Evolutionary conservation across 1,140 invertebrate genomes (phyloP).

Genomic region (Heliconius congener): DNA sequence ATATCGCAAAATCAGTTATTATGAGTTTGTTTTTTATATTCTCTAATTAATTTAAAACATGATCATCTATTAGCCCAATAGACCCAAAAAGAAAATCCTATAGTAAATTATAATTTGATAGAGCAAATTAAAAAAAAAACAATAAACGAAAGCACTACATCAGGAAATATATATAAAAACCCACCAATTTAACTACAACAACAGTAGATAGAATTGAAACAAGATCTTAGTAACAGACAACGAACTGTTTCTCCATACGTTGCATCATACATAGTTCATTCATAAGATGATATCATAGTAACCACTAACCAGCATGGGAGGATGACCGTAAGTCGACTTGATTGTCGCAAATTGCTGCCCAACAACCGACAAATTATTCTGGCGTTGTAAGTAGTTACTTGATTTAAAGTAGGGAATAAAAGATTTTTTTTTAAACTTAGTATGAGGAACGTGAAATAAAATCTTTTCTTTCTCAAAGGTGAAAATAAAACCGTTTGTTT

Average conservation of each 20-base stretch:
- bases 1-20: too few species aligned
- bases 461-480: too few species aligned
- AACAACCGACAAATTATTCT: conserved; percentile 65
- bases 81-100: too few species aligned
- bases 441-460: too few species aligned
- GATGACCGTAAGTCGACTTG: conserved; percentile 41
- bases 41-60: too few species aligned
- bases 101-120: too few species aligned
- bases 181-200: background rate
- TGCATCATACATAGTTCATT: conserved; percentile 51
- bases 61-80: too few species aligned
- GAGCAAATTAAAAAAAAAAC: too few species aligned
- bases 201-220: background rate
- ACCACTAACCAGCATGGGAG: conserved; percentile 39
- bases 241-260: conserved; percentile 19
- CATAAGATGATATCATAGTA: conserved; percentile 42
- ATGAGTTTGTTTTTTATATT: too few species aligned
- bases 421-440: too few species aligned
- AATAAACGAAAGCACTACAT: too few species aligned
- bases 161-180: background rate
- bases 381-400: background rate
- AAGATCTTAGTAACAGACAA: background rate
- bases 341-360: conserved; percentile 65
- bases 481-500: too few species aligned
- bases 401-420: background rate